A percentile compares a stretch with the other conserved stretches of the same genome.
Evolutionary conservation across 2,797 vertebrate genomes (phyloP).

Genomic region (Lepus townsendii): DNA sequence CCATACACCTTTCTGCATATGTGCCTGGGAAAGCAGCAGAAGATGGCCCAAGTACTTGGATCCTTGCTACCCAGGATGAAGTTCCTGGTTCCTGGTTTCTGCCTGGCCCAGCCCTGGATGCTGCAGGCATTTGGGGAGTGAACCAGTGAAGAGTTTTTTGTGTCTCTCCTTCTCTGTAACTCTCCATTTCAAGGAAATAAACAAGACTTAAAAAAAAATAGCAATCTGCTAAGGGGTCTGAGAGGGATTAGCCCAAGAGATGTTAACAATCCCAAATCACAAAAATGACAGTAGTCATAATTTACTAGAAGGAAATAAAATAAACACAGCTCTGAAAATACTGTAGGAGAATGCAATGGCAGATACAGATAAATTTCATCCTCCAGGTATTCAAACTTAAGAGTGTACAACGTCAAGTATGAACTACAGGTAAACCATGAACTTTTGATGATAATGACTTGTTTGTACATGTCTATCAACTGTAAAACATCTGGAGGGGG

Average conservation of each 20-base stretch:
- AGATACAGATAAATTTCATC: background rate
- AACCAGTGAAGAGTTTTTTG: no score
- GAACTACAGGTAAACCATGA: background rate
- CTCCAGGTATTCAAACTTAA: background rate
- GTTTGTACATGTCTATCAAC: accelerated
- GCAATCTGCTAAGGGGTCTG: background rate
- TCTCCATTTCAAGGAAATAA: no score
- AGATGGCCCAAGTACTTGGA: no score
- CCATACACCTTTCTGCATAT: no score
- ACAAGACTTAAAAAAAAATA: background rate
- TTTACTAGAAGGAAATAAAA: background rate
- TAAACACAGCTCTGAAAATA: background rate
- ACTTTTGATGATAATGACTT: background rate
- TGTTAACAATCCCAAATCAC: background rate
- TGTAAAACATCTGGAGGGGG: no score
- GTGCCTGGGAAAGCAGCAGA: no score
- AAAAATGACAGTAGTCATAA: background rate
- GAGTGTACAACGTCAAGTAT: background rate
- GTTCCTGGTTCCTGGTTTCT: no score
- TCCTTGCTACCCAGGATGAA: no score
- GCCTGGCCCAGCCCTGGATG: no score
- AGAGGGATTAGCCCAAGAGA: background rate
- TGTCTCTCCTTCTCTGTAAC: no score
- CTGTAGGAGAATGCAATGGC: no score
- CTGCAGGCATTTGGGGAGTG: no score